phyloP scores from a whole-genome alignment of 2,113 vertebrate species.

The Oceanites oceanicus region DNA sequence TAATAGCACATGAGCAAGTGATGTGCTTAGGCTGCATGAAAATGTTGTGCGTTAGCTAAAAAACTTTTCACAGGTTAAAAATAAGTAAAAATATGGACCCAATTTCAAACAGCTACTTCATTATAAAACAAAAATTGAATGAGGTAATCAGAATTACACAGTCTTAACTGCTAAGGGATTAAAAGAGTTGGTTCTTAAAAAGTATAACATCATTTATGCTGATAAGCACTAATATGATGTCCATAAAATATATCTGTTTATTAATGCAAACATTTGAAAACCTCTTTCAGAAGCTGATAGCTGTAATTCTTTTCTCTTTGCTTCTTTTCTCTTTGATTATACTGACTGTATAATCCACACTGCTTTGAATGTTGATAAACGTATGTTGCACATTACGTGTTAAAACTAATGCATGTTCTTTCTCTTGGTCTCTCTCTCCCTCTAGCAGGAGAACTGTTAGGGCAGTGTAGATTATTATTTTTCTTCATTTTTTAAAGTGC shows the following conservation, averaged over 20 bases:
- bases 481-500: not conserved
- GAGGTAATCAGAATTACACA: not conserved
- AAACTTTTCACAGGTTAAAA: not conserved
- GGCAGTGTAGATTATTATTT: not conserved
- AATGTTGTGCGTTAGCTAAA: not conserved
- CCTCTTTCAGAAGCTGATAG: not conserved
- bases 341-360: not conserved
- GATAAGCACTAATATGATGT: not conserved
- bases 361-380: not conserved
- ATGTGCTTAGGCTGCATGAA: not conserved
- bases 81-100: not conserved
- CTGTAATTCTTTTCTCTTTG: not conserved
- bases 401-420: not conserved
- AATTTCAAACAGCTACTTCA: not conserved
- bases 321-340: not conserved
- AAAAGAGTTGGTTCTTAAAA: not conserved
- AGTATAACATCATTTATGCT: not conserved
- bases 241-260: not conserved
- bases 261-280: not conserved
- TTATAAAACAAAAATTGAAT: not conserved
- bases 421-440: not conserved
- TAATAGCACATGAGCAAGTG: not conserved
- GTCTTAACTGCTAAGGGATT: not conserved
- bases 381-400: not conserved
- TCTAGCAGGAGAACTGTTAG: not conserved